Percentiles rank a stretch among this genome's conserved stretches.
Conservation (phyloP, 2,888 invertebrate genomes). For the Neuroscelio doddi region DNA sequence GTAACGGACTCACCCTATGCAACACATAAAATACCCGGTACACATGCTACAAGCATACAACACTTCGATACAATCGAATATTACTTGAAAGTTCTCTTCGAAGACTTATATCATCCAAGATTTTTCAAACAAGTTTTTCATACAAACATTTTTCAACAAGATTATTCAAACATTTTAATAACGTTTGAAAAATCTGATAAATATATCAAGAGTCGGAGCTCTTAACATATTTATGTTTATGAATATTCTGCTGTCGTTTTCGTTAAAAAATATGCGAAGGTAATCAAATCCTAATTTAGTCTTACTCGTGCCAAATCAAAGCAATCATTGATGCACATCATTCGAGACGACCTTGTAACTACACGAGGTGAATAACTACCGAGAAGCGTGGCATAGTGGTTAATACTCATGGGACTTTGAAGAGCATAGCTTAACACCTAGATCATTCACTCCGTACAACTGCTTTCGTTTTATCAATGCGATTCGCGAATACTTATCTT, state of each 20-base stretch:
- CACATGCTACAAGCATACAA: conserved; percentile 37
- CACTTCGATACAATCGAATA: conserved; percentile 40
- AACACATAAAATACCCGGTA: conserved; percentile 58
- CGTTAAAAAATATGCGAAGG: too few relatives aligned
- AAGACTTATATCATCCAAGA: conserved; percentile 22
- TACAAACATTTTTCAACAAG: too few relatives aligned
- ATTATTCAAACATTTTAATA: too few relatives aligned
- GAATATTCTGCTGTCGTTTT: too few relatives aligned
- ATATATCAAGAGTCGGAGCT: too few relatives aligned
- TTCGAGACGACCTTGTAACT: conserved; percentile 58
- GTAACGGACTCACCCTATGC: conserved; percentile 44
- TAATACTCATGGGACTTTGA: conserved; percentile 39
- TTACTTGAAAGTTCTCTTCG: conserved; percentile 11
- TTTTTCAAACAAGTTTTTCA: conserved; percentile 10
- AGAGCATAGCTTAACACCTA: conserved; percentile 41
- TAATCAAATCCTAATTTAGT: too few relatives aligned
- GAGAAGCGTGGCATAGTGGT: conserved; percentile 36
- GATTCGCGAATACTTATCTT: background rate
- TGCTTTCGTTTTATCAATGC: background rate
- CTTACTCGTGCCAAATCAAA: too few relatives aligned
- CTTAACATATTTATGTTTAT: too few relatives aligned
- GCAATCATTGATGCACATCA: conserved; percentile 18
- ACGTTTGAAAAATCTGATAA: too few relatives aligned
- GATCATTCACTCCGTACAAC: conserved; percentile 29
- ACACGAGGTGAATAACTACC: conserved; percentile 55